phyloP scores from a whole-genome alignment of 2,797 vertebrate species.

The Sparus aurata region DNA sequence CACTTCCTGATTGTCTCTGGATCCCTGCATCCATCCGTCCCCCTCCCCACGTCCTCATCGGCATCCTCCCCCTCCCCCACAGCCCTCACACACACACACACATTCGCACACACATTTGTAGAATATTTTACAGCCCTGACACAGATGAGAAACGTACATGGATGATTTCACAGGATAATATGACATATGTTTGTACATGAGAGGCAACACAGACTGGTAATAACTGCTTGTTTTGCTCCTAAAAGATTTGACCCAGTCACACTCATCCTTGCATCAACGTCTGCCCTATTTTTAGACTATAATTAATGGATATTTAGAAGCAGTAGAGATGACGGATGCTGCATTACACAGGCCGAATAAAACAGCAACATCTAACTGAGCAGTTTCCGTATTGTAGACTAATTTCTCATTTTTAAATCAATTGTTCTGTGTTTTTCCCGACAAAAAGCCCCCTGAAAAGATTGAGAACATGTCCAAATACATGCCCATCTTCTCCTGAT shows the following conservation, averaged over 20 bases:
- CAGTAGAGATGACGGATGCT: slow-evolving; percentile 12
- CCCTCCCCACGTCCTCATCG: slow-evolving; percentile 24
- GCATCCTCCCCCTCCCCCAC: slow-evolving; percentile 34
- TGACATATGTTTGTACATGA: slow-evolving; percentile 34
- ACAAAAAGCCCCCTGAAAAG: not conserved
- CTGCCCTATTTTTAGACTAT: slow-evolving; percentile 14
- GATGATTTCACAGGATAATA: slow-evolving; percentile 23
- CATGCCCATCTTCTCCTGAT: not conserved
- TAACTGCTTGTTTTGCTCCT: not conserved
- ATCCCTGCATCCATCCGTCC: slow-evolving; percentile 57
- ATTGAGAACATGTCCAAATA: not conserved
- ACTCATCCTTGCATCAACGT: not conserved
- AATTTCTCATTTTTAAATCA: not conserved
- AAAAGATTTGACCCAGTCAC: slow-evolving; percentile 19
- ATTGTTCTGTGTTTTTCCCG: not conserved
- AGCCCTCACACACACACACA: slow-evolving; percentile 20
- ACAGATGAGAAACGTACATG: slow-evolving; percentile 31
- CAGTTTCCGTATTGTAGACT: not conserved
- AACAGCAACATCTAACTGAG: slow-evolving; percentile 18
- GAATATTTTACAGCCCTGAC: slow-evolving; percentile 54
- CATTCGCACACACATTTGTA: slow-evolving; percentile 33
- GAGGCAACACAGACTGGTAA: not conserved
- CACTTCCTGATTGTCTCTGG: slow-evolving; percentile 75
- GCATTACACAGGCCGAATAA: not conserved
- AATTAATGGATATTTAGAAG: slow-evolving; percentile 23